These are phyloP conservation scores for Podiceps cristatus DNA, from an alignment of 2,113 vertebrate species.

Conservation along the genomic window DNA sequence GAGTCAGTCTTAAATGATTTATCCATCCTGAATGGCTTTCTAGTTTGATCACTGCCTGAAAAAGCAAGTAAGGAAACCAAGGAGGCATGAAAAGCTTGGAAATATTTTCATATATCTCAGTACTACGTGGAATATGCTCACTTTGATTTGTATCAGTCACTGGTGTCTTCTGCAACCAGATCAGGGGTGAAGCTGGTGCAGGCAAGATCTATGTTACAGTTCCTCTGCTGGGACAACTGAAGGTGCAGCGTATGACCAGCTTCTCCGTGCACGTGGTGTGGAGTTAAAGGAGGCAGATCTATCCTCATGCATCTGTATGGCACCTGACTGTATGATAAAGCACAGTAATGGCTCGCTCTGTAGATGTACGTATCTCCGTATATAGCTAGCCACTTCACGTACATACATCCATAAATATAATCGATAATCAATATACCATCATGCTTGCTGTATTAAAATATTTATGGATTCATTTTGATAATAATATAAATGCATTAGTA, in stretches of 20 bases:
- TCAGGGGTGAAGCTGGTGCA: neutral
- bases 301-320: rapidly evolving
- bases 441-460: neutral
- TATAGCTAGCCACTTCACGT: neutral
- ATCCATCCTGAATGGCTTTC: neutral
- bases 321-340: too few species aligned
- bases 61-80: neutral
- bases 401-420: too few species aligned
- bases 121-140: rapidly evolving
- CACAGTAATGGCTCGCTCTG: rapidly evolving
- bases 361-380: too few species aligned
- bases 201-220: neutral
- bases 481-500: neutral
- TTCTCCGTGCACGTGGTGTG: rapidly evolving
- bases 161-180: neutral
- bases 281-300: neutral
- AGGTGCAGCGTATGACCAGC: rapidly evolving
- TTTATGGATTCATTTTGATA: neutral
- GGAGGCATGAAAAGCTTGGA: neutral
- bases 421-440: neutral
- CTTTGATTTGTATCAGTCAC: neutral
- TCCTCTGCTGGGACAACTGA: neutral
- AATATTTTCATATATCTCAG: neutral
- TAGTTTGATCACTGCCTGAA: neutral
- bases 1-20: neutral